Conservation (phyloP, 2,888 invertebrate species). For the Dynastes hyllus region DNA sequence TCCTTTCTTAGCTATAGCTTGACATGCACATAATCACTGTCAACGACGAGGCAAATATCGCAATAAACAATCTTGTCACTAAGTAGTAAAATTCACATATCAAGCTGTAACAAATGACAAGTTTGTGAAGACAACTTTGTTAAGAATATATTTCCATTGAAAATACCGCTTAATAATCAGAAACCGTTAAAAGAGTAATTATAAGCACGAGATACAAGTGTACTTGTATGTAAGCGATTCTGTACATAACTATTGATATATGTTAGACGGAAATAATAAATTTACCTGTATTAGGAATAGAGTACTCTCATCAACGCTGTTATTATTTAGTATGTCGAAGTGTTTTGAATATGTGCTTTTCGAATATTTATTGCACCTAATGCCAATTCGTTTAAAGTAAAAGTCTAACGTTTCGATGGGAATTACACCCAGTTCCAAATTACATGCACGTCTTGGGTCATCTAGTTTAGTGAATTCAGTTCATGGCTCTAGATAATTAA, state of each 20-base stretch:
- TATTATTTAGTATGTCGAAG: slow-evolving; percentile 19
- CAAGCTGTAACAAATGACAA: too few relatives aligned
- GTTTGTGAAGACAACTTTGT: slow-evolving; percentile 15
- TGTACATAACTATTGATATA: slow-evolving; percentile 8
- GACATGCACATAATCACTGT: slow-evolving; percentile 2
- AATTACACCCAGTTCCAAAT: slow-evolving; percentile 24
- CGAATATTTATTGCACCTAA: neutral
- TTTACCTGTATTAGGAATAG: slow-evolving; percentile 31
- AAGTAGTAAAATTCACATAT: neutral
- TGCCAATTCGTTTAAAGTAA: slow-evolving; percentile 21
- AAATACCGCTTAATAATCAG: slow-evolving; percentile 8
- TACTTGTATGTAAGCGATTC: neutral
- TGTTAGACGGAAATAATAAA: slow-evolving; percentile 36
- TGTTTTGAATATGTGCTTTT: slow-evolving; percentile 4
- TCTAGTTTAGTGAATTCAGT: slow-evolving; percentile 17
- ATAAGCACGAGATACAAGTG: neutral
- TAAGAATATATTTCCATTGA: slow-evolving; percentile 16
- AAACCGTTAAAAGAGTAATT: slow-evolving; percentile 5
- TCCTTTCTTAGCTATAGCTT: neutral
- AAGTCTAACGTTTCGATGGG: slow-evolving; percentile 22
- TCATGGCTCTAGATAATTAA: slow-evolving; percentile 13
- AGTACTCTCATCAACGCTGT: neutral
- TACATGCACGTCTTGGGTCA: slow-evolving; percentile 25
- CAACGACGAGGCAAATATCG: neutral
- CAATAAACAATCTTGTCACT: neutral